Conservation (phyloP, 2,113 vertebrate genomes). For the Sander lucioperca region DNA sequence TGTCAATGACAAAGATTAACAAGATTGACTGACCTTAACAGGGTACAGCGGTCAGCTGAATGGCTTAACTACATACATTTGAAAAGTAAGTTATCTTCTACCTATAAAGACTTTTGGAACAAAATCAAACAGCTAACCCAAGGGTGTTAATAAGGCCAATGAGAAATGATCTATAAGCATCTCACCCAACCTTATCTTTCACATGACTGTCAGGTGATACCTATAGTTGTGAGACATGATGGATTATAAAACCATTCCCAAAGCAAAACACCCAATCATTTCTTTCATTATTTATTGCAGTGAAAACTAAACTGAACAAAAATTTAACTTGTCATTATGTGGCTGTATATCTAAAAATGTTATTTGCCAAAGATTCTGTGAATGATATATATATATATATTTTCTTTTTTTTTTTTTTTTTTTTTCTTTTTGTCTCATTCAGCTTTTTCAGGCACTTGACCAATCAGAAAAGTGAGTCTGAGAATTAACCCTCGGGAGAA, state of each 20-base stretch:
- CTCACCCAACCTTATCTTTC: background rate
- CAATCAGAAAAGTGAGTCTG: background rate
- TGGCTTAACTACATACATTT: background rate
- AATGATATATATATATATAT: too few relatives aligned
- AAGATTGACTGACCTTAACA: background rate
- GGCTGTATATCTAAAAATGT: too few relatives aligned
- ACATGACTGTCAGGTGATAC: constrained; percentile 15
- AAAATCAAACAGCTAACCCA: background rate
- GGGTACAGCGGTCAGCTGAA: background rate
- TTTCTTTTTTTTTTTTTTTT: too few relatives aligned
- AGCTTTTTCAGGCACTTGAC: background rate
- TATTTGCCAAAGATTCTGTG: too few relatives aligned
- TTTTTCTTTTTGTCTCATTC: too few relatives aligned
- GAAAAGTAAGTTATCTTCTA: background rate
- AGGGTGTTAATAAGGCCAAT: background rate
- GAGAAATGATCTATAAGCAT: too few relatives aligned
- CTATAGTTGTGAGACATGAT: too few relatives aligned
- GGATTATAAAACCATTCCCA: too few relatives aligned
- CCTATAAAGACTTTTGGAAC: background rate
- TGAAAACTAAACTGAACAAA: too few relatives aligned
- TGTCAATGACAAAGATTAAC: background rate
- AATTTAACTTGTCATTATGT: too few relatives aligned
- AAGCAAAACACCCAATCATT: too few relatives aligned
- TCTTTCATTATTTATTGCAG: too few relatives aligned
- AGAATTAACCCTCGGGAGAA: background rate